These are phyloP conservation scores for Porites divaricata DNA, from an alignment of 92 coral and sea anemone genomes.

Conservation along the genomic window DNA sequence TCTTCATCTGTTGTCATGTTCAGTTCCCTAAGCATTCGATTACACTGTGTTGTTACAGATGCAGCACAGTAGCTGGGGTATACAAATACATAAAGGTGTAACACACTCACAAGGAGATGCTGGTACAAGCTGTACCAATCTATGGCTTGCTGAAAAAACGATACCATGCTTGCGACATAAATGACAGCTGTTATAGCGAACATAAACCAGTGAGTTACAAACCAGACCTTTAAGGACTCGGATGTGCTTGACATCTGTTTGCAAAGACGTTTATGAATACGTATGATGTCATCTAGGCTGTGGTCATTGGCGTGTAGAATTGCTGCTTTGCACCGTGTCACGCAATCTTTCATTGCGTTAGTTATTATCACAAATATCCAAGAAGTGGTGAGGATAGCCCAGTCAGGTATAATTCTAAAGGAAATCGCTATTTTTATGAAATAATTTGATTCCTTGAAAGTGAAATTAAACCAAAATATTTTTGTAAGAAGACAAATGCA, in stretches of 20 bases:
- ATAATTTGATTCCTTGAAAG: background rate
- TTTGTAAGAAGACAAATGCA: constrained; percentile 2
- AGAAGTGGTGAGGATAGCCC: constrained; percentile 62
- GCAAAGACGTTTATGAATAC: constrained; percentile 60
- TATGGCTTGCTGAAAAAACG: constrained; percentile 3
- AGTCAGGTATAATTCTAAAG: constrained; percentile 30
- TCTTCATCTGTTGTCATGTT: constrained; percentile 70
- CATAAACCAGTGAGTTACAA: constrained; percentile 66
- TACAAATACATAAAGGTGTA: constrained; percentile 56
- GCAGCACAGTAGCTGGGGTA: constrained; percentile 84
- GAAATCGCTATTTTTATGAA: background rate
- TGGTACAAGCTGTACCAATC: constrained; percentile 17
- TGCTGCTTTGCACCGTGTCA: constrained; percentile 44
- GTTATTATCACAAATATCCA: constrained; percentile 65
- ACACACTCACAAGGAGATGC: background rate
- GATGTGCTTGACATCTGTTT: constrained; percentile 58
- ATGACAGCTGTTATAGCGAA: constrained; percentile 55
- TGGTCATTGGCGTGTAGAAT: constrained; percentile 22
- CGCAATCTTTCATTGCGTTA: constrained; percentile 57
- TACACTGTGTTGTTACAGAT: constrained; percentile 59
- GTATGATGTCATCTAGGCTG: constrained; percentile 61
- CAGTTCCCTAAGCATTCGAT: constrained; percentile 64
- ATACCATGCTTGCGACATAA: constrained; percentile 47
- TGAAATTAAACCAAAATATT: constrained; percentile 21
- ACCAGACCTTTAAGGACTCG: constrained; percentile 64